Evolutionary conservation across 2,113 vertebrate species (phyloP).

Genomic region (cattle (Bos taurus)): ARS-UCD2.0 NC_037329.1:73353001-73353500

Average conservation of each 20-base stretch:
- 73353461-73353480: not conserved
- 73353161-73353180: not conserved
- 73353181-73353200: not conserved
- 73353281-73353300: not conserved
- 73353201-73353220: not conserved
- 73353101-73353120: not conserved
- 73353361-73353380: not conserved
- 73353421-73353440: not conserved
- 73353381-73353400: not conserved
- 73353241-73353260: not conserved
- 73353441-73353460: not conserved
- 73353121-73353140: not conserved
- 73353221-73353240: not conserved
- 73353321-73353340: not conserved
- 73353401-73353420: not conserved
- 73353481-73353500: not conserved
- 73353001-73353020: not conserved
- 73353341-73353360: not conserved
- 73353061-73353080: not conserved
- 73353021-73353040: not conserved
- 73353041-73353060: not conserved
- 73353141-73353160: not conserved
- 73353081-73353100: not conserved
- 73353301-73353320: not conserved
- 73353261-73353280: not conserved